These are phyloP conservation scores for Karalla daura DNA, from an alignment of 2,797 vertebrate species.

Conservation along the genomic window DNA sequence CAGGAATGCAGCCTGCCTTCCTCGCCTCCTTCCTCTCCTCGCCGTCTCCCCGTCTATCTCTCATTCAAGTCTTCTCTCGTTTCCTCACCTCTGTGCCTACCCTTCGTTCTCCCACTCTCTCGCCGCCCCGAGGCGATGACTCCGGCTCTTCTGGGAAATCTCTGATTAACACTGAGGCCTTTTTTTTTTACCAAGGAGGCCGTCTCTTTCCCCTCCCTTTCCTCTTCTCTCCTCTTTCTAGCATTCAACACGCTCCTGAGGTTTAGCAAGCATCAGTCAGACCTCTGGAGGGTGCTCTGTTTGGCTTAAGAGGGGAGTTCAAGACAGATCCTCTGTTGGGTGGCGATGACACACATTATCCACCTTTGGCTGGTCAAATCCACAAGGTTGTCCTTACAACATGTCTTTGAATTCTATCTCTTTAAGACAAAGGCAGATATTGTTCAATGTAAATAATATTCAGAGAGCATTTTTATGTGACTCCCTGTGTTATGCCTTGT, in stretches of 20 bases:
- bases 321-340: slow-evolving; percentile 53
- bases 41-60: slow-evolving; percentile 65
- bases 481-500: too few relatives aligned
- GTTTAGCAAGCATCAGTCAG: slow-evolving; percentile 49
- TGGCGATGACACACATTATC: slow-evolving; percentile 57
- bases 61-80: slow-evolving; percentile 72
- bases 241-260: slow-evolving; percentile 53
- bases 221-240: slow-evolving; percentile 43
- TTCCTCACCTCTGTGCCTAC: slow-evolving; percentile 69
- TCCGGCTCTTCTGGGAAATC: slow-evolving; percentile 73
- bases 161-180: slow-evolving; percentile 75
- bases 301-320: slow-evolving; percentile 16
- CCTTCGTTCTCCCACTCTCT: slow-evolving; percentile 51
- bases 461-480: too few relatives aligned
- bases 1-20: slow-evolving; percentile 79
- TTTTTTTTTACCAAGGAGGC: slow-evolving; percentile 54
- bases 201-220: slow-evolving; percentile 45
- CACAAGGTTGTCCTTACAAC: background rate
- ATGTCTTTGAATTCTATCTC: slow-evolving; percentile 3
- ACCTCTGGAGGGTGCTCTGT: slow-evolving; percentile 30
- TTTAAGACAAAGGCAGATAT: background rate
- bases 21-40: slow-evolving; percentile 67
- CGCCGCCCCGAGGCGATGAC: slow-evolving; percentile 66
- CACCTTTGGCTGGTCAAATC: slow-evolving; percentile 13
- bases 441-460: background rate